Conservation (phyloP, 2,888 invertebrate genomes). For the Tribolium freemani region DNA sequence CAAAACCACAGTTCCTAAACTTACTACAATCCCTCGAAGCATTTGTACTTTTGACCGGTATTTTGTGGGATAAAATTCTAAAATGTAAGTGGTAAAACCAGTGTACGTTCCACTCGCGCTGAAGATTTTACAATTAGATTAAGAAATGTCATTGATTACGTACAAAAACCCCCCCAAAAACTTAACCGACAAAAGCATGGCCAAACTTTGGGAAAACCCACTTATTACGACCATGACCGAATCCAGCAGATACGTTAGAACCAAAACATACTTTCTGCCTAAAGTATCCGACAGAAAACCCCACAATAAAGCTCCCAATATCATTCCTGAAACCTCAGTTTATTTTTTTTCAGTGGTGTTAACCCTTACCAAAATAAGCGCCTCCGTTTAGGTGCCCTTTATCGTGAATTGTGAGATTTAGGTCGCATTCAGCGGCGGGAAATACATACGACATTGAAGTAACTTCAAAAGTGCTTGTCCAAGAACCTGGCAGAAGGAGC, state of each 20-base stretch:
- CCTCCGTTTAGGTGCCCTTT: constrained; percentile 81
- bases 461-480: constrained; percentile 79
- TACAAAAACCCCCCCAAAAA: constrained; percentile 74
- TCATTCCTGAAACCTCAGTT: constrained; percentile 75
- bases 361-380: constrained; percentile 76
- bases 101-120: constrained; percentile 79
- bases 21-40: constrained; percentile 76
- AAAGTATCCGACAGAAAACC: constrained; percentile 71
- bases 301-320: constrained; percentile 80
- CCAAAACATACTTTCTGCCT: constrained; percentile 7
- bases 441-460: constrained; percentile 81
- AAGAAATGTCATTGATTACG: neutral
- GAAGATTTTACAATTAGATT: constrained; percentile 40
- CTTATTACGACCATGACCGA: constrained; percentile 75
- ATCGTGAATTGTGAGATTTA: constrained; percentile 75
- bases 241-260: constrained; percentile 74
- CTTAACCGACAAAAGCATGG: constrained; percentile 78
- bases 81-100: constrained; percentile 77
- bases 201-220: constrained; percentile 77
- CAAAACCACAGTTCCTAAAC: constrained; percentile 75
- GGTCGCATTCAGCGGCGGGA: constrained; percentile 81
- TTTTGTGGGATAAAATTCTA: constrained; percentile 78
- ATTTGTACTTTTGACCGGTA: constrained; percentile 76
- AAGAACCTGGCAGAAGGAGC: constrained; percentile 75
- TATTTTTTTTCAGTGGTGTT: neutral